Percentiles rank a stretch among this genome's conserved stretches.
These are phyloP conservation scores for Latrodectus geometricus DNA, from an alignment of 1,140 invertebrate genomes.

Conservation along the genomic window DNA sequence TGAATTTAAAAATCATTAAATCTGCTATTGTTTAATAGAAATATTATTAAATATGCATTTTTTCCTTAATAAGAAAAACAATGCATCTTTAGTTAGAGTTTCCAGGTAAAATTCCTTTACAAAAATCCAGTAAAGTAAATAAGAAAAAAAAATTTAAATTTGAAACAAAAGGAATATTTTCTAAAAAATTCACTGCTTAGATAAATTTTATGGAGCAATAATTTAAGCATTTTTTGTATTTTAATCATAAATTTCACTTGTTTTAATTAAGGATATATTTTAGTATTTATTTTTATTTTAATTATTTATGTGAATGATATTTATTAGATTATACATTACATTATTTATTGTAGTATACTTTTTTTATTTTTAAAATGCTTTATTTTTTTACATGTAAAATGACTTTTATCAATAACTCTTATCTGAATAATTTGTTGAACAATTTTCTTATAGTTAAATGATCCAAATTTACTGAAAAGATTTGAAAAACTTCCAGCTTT, in stretches of 20 bases:
- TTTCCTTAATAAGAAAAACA: too few species aligned
- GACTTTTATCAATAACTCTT: neutral
- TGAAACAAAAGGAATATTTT: too few species aligned
- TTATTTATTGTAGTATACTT: neutral
- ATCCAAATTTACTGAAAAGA: constrained; percentile 62
- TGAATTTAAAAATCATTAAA: too few species aligned
- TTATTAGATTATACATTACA: neutral
- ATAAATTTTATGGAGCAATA: too few species aligned
- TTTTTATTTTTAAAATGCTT: neutral
- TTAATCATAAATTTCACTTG: neutral
- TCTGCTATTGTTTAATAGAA: too few species aligned
- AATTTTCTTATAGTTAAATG: constrained; percentile 19
- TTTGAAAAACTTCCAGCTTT: constrained; percentile 76
- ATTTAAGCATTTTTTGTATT: too few species aligned
- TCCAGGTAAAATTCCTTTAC: too few species aligned
- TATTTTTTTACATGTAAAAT: neutral
- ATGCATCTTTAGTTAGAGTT: too few species aligned
- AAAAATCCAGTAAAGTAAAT: too few species aligned
- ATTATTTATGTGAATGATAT: neutral
- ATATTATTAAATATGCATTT: too few species aligned
- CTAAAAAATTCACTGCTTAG: too few species aligned
- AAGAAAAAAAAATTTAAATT: too few species aligned
- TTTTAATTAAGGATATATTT: neutral
- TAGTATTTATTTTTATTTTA: neutral
- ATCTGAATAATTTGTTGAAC: neutral